Percentiles rank a stretch among this genome's conserved stretches.
These are phyloP conservation scores for Caenorhabditis angaria DNA, from an alignment of 2,888 invertebrate species.

Conservation along the genomic window DNA sequence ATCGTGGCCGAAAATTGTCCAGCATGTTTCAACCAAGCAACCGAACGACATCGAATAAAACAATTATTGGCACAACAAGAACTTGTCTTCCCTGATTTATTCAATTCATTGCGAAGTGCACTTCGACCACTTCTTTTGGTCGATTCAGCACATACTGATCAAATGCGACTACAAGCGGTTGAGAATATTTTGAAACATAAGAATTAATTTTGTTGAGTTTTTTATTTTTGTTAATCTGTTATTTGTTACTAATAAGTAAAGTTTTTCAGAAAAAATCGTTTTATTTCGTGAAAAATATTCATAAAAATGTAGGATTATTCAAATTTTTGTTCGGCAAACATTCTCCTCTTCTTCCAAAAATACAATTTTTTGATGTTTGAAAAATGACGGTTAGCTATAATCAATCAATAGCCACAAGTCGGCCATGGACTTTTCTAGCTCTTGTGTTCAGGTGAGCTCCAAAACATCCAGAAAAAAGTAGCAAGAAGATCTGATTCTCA, in stretches of 20 bases:
- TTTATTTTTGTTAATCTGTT: not conserved
- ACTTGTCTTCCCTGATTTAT: conserved; percentile 58
- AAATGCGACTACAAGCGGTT: conserved; percentile 56
- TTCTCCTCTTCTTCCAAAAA: not conserved
- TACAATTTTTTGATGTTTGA: not conserved
- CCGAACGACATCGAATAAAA: conserved; percentile 58
- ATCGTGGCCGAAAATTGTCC: conserved; percentile 79
- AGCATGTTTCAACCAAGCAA: conserved; percentile 73
- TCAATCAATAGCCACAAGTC: conserved; percentile 55
- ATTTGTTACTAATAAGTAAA: not conserved
- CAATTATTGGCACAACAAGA: conserved; percentile 58
- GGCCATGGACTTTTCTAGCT: conserved; percentile 58
- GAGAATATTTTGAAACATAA: conserved; percentile 48
- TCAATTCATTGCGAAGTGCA: conserved; percentile 55
- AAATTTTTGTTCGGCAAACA: not conserved
- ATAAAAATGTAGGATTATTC: conserved; percentile 9
- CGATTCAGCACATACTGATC: conserved; percentile 55
- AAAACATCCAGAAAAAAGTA: not conserved
- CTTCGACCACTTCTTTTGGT: conserved; percentile 48
- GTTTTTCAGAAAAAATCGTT: not conserved
- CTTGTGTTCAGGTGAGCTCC: conserved; percentile 48
- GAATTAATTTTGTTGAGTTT: not conserved
- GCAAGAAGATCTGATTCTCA: conserved; percentile 9
- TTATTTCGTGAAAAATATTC: conserved; percentile 9
- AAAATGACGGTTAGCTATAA: conserved; percentile 61